Base-by-base conservation (phyloP, 2,113 vertebrate species). In the Bubalus kerabau region DNA sequence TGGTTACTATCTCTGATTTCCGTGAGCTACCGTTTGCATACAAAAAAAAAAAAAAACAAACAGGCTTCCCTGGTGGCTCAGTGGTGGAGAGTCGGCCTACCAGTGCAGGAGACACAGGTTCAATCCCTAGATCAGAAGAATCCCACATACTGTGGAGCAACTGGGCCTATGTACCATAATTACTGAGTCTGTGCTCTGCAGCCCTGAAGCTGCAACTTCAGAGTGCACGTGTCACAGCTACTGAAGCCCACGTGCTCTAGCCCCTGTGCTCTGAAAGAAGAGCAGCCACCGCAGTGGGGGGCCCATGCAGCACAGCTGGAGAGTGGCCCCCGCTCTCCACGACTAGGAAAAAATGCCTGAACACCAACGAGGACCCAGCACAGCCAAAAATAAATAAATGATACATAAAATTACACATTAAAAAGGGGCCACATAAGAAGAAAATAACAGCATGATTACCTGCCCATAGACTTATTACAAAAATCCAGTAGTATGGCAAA, bases 151-250 rank as follows among this genome's bases (percentile, higher is more conserved):
- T 76, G 71, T 26, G 71, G 36, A 26, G 40, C 40, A 26, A 1
- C 12, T 3, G 71, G 23, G 40, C 12, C 23, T 14, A 1, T 43
- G 71, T 1, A 3, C 71, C 12, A 0, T 43, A 43, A 43, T 7
- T 15, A 15, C 12, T 7, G 40, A 76, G 71, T 2, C 40, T 15
- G 36, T 3, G 6, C 23, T 76, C 24, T 62, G 59, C 40, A 76
- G 12, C 71, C 40, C 71, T 76, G 3, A 43, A 15, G 40, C 71
- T 14, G 40, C 23, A 14, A 0, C 40, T 26, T 12, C 12, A 14
- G 36, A 43, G 71, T 1, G 1, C 21, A 14, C 1, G 1, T 26
- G 40, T 15, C 36, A 3, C 21, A 26, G 71, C 23, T 15, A 4
- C 23, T 14, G 12, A 76, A 13, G 71, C 36, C 19, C 40, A 7